Evolutionary conservation across 2,888 invertebrate species (phyloP).

Genomic region (Drosophila austrosaltans): DNA sequence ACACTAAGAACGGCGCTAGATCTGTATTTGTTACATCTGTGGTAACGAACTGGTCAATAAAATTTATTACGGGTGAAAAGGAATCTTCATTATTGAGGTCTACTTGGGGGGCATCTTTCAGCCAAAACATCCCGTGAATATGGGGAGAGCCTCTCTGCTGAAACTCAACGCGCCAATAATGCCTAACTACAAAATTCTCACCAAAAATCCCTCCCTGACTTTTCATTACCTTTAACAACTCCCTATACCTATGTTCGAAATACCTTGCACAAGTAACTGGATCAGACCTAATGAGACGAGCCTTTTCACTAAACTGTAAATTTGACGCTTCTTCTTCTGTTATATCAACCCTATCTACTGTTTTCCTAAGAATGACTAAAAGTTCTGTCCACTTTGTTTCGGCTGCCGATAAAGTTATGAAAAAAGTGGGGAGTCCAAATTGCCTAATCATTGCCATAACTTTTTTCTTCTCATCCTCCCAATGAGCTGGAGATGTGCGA

Average conservation of each 20-base stretch:
- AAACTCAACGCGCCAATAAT: not conserved
- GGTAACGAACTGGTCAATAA: not conserved
- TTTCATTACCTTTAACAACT: not conserved
- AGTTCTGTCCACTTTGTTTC: no score
- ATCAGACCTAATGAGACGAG: not conserved
- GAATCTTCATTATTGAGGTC: not conserved
- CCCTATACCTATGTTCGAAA: not conserved
- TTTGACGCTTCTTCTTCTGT: no score
- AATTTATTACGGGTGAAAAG: not conserved
- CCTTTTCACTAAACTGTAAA: not conserved
- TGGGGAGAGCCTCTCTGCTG: not conserved
- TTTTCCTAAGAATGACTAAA: no score
- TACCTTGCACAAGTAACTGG: not conserved
- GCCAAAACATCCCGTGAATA: conserved; percentile 1
- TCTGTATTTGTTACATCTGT: no score
- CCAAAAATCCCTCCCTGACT: not conserved
- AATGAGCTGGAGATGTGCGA: no score
- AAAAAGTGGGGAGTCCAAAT: no score
- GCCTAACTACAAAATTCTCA: not conserved
- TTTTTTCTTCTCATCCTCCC: no score
- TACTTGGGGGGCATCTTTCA: not conserved
- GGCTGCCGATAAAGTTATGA: no score
- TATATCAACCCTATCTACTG: no score
- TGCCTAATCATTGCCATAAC: no score
- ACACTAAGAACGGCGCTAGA: no score